Evolutionary conservation across 2,888 invertebrate species (phyloP).

Genomic region (Pogonocherus hispidulus): DNA sequence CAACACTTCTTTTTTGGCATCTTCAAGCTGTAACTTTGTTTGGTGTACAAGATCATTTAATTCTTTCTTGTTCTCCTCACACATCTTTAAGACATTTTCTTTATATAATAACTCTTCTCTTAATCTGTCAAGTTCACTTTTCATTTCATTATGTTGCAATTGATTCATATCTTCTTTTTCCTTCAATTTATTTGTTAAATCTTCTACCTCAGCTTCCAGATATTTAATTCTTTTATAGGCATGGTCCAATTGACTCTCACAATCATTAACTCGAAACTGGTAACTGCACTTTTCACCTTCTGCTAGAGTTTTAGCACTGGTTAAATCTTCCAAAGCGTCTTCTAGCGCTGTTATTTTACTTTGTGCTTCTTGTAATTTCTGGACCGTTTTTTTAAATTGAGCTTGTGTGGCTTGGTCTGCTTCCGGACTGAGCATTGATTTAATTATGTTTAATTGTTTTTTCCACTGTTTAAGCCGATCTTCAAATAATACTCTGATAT

Average conservation of each 20-base stretch:
- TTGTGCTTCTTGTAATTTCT: conserved; percentile 46
- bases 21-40: conserved; percentile 44
- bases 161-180: conserved; percentile 28
- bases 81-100: conserved; percentile 36
- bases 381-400: conserved; percentile 42
- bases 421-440: conserved; percentile 31
- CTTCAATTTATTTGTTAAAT: conserved; percentile 18
- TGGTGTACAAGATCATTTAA: conserved; percentile 40
- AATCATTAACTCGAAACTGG: conserved; percentile 47
- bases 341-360: conserved; percentile 47
- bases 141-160: conserved; percentile 19
- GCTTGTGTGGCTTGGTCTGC: conserved; percentile 40
- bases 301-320: conserved; percentile 49
- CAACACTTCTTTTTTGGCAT: conserved; percentile 42
- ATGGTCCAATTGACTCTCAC: conserved; percentile 36
- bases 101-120: conserved; percentile 30
- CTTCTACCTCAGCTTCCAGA: conserved; percentile 33
- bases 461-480: conserved; percentile 47
- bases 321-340: conserved; percentile 51
- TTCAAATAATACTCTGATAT: conserved; percentile 44
- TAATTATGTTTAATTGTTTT: conserved; percentile 37
- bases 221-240: conserved; percentile 23
- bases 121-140: conserved; percentile 28
- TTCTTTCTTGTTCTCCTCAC: conserved; percentile 43
- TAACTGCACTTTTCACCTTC: conserved; percentile 55